Evolutionary conservation across 2,797 vertebrate genomes (phyloP), one percentile per base, ranked within the genome.

Genomic region (Falco peregrinus): DNA sequence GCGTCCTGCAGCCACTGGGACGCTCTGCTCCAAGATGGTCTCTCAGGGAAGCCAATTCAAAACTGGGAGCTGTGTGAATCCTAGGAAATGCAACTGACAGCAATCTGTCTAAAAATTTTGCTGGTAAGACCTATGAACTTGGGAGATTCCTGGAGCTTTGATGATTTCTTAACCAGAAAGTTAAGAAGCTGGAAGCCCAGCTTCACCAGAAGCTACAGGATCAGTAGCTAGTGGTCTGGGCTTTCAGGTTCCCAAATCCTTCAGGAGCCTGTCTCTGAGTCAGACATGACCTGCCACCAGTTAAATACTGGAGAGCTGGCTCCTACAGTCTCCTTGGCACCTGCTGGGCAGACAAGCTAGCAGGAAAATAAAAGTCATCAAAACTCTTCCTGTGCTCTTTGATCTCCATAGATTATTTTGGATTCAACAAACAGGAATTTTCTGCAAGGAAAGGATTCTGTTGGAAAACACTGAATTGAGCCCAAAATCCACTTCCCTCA

Each of bases 11-110:
- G 1, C 11, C 48, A 33, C 26, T 25, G 39, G 51, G 13, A 85
- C 41, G 29, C 6, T 61, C 37, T 47, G 3, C 21, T 31, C 47
- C 41, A 33, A 18, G 8, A 22, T 1, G 9, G 8, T 29, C 10
- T 77, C 41, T n/a, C 3, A 45, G 41, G 4, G 12, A 70, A 69
- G 9, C 8, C 12, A 65, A 35, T 33, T 61, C 24, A 71, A 65
- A 70, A 48, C 31, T 8, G n/a, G 12, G 21, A 76, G 14, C 10
- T 10, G 0, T 3, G 1, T 43, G 39, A 89, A 82, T 61, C 48
- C 45, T 14, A 21, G 29, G 50, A 81, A 78, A 71, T 0, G 0
- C 1, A 37, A 19, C 14, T 57, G 48, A 45, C 1, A 5, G 6
- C 6, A 61, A 11, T 13, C 11, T 75, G 10, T 11, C 61, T 54